Conservation (phyloP, 2,113 vertebrate species). For the Jaculus jaculus region DNA sequence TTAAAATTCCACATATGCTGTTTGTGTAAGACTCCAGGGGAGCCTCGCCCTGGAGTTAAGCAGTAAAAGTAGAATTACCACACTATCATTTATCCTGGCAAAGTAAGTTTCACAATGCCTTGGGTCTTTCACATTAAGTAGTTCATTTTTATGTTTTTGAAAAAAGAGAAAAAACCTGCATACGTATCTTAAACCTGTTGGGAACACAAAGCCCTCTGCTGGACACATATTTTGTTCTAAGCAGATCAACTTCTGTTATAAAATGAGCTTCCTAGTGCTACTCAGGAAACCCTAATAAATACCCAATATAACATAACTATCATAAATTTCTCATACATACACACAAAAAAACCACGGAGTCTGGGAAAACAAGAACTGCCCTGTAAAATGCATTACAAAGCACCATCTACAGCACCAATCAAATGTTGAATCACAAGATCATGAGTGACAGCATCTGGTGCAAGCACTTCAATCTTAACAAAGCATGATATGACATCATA, state of each 20-base stretch:
- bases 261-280: background rate
- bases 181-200: background rate
- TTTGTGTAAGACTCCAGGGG: background rate
- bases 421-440: conserved; percentile 47
- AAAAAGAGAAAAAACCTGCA: background rate
- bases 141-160: conserved; percentile 6
- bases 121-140: conserved; percentile 41
- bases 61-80: background rate
- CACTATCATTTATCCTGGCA: conserved; percentile 53
- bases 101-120: conserved; percentile 34
- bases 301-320: background rate
- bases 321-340: background rate
- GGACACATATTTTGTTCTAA: conserved; percentile 18
- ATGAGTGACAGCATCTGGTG: background rate
- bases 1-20: conserved; percentile 56
- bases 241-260: background rate
- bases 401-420: background rate
- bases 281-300: conserved; percentile 12
- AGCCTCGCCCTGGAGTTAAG: conserved; percentile 13
- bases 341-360: background rate
- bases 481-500: background rate
- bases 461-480: conserved; percentile 32
- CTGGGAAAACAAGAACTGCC: background rate
- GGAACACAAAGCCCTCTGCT: background rate
- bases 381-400: background rate